These are phyloP conservation scores for Ormyrus nitidulus DNA, from an alignment of 2,888 invertebrate species.

Conservation along the genomic window DNA sequence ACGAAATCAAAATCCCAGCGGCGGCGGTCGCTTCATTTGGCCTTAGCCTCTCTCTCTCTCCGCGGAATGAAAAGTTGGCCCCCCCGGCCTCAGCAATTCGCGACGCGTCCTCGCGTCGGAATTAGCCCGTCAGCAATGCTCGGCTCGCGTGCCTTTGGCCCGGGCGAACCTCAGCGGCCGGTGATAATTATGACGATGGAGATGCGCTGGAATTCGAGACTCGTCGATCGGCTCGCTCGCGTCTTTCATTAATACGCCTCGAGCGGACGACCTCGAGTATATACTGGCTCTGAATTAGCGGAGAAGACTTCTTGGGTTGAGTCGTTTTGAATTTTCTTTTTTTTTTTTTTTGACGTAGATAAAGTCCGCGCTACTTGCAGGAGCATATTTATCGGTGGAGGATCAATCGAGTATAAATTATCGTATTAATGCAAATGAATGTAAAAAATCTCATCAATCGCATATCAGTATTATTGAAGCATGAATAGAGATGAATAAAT, in stretches of 20 bases:
- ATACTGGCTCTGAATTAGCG: no score
- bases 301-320: no score
- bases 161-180: neutral
- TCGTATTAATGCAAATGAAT: constrained; percentile 1
- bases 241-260: no score
- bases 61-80: neutral
- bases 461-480: neutral
- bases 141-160: neutral
- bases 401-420: neutral
- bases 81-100: no score
- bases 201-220: neutral
- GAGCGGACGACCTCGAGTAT: no score
- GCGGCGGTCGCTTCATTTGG: no score
- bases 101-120: neutral
- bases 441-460: neutral
- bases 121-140: neutral
- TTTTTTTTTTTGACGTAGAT: no score
- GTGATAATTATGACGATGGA: neutral
- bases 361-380: no score
- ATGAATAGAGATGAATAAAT: neutral
- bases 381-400: no score
- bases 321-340: no score
- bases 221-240: no score
- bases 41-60: neutral
- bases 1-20: no score